A percentile compares a stretch with the other conserved stretches of the same genome.
These are phyloP conservation scores for Caenorhabditis doughertyi DNA, from an alignment of 2,888 invertebrate genomes.

Conservation along the genomic window DNA sequence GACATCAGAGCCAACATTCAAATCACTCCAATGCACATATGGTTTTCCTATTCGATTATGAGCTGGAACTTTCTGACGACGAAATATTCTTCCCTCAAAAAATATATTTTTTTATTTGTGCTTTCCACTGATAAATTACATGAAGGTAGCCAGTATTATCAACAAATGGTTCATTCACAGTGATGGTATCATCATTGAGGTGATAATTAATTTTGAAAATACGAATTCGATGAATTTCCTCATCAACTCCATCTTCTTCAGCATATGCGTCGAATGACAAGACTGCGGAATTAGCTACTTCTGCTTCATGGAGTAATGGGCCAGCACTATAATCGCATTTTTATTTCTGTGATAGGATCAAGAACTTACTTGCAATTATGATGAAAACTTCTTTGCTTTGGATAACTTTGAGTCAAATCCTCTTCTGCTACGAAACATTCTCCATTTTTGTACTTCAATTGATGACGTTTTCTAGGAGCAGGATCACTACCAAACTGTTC, in stretches of 20 bases:
- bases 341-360: neutral
- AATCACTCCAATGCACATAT: slow-evolving; percentile 71
- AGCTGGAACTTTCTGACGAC: slow-evolving; percentile 68
- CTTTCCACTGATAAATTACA: slow-evolving; percentile 34
- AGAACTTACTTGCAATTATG: slow-evolving; percentile 57
- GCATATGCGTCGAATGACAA: slow-evolving; percentile 67
- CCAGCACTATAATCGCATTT: slow-evolving; percentile 48
- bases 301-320: slow-evolving; percentile 56
- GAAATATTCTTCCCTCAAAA: slow-evolving; percentile 61
- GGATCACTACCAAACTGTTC: slow-evolving; percentile 72
- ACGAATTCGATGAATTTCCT: slow-evolving; percentile 66
- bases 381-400: slow-evolving; percentile 55
- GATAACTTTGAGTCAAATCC: slow-evolving; percentile 56
- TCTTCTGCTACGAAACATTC: slow-evolving; percentile 65
- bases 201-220: slow-evolving; percentile 70
- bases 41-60: slow-evolving; percentile 59
- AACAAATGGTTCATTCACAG: slow-evolving; percentile 68
- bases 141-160: slow-evolving; percentile 68
- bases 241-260: slow-evolving; percentile 68
- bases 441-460: slow-evolving; percentile 60
- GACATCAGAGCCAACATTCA: slow-evolving; percentile 70
- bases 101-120: neutral
- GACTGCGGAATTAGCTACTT: slow-evolving; percentile 59
- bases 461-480: slow-evolving; percentile 54
- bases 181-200: slow-evolving; percentile 65